Base-by-base conservation (phyloP, 2,888 invertebrate genomes). In the Drosophila bunnanda region DNA sequence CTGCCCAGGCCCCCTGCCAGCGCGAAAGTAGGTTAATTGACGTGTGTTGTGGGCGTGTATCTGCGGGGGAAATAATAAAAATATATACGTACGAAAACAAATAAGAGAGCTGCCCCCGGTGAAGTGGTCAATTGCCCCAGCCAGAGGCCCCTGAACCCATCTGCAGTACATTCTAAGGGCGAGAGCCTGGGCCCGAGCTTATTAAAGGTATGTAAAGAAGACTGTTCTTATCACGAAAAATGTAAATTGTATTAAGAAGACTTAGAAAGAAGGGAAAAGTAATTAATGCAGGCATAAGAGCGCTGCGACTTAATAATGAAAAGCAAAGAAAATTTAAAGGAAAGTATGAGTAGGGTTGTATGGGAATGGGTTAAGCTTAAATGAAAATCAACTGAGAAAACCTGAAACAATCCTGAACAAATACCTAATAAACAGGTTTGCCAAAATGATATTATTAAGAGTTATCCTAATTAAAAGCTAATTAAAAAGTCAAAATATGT, bases 21-120 rank as follows among this genome's bases (percentile, higher is more conserved):
- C 68, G 43, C 58, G 44, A 74, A 85, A 77, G 64, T 82, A 59
- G 80, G 86, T 76, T 82, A 82, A 83, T 83, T 86, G 87, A 78
- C 78, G 86, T 78, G 75, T 81, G 81, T 73, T 66, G 66, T 48
- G 61, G 64, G 60, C 44, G 54, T 52, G 72, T 62, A 76, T 70
- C 64, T 65, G 46, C 34, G 64, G 38, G 61, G 74, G 58, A 68
- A 75, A 74, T 59, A 67, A 56, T 72, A 61, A 73, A 69, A 55
- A 78, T 39, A 70, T 36, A 71, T 30, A 64, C 36, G 65, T 48
- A 20, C 59, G 71, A 70, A 61, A 67, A 61, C 62, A 78, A 76
- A 66, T 60, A 78, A 54, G 48, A 68, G 43, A 43, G 43, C 43
- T 43, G 43, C 28, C 22, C 30, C 10, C 50, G 50, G 56, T 30